Base-by-base conservation (phyloP, 2,113 vertebrate species). In the pig (Sus scrofa) region DNA sequence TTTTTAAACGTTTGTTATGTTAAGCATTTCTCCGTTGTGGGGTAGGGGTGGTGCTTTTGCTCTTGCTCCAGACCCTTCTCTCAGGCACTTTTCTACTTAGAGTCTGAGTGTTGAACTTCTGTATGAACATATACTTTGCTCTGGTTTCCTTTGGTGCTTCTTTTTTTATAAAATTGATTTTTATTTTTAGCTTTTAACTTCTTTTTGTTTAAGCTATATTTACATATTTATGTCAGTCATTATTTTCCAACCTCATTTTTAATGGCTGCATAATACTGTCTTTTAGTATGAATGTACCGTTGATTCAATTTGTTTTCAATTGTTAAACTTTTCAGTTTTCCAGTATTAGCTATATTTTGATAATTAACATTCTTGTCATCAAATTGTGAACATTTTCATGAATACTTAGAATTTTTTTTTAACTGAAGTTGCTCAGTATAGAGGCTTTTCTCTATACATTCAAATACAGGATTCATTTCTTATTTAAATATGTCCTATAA, bases 21-120 rank as follows among this genome's bases (percentile, higher is more conserved):
- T 86, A 84, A 95, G n/a, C 26, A 52, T 89, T 93, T 94, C 8
- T 89, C 58, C 58, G 6, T 81, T 93, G 26, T 37, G 16, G 11
- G 7, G 27, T 30, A 8, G 75, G 20, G 20, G 22, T 2, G 54
- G 54, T 77, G 13, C 12, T 73, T 30, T 32, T n/a, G 5, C 12
- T 73, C n/a, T 32, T n/a, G 5, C 14, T 34, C 7, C n/a, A 9
- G 70, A 62, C 30, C 15, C 11, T 79, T 94, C 34, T 39, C 6
- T 34, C 18, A 3, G n/a, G 16, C 24, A 7, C 15, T n/a, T 65
- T 78, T 79, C 44, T 82, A 24, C 18, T 44, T 75, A 60, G 7
- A 52, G 12, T 70, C 68, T 6, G 0, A 27, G 37, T 71, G 3
- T 22, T 71, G 67, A 87, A 14, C 18, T 63, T 83, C 6, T 81